phyloP scores from a whole-genome alignment of 1,140 invertebrate genomes.

The Wiebesia pumilae region DNA sequence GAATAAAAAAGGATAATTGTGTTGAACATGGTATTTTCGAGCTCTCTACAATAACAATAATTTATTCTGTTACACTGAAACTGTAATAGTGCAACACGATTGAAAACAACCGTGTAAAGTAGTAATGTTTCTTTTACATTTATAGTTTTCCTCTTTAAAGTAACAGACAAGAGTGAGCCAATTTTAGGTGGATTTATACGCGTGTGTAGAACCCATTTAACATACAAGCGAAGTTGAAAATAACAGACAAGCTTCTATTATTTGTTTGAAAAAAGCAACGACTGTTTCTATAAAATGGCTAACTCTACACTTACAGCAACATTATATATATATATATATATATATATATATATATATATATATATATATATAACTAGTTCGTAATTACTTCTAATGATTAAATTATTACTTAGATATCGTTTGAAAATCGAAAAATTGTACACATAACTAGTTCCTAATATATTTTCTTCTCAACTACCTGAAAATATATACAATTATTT shows the following conservation, averaged over 20 bases:
- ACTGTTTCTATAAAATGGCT: too few relatives aligned
- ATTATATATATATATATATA: not conserved
- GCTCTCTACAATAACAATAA: not conserved
- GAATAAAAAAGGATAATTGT: slow-evolving; percentile 6
- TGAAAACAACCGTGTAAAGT: not conserved
- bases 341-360: too few relatives aligned
- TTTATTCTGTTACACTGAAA: slow-evolving; percentile 10
- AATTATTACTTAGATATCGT: not conserved
- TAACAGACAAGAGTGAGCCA: not conserved
- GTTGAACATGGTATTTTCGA: not conserved
- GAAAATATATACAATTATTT: too few relatives aligned
- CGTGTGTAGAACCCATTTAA: not conserved
- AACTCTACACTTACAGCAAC: too few relatives aligned
- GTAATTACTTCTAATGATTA: not conserved
- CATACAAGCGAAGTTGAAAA: not conserved
- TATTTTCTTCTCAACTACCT: too few relatives aligned
- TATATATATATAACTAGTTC: not conserved
- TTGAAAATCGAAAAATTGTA: too few relatives aligned
- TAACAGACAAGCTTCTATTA: not conserved
- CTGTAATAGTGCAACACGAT: not conserved
- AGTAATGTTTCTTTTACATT: not conserved
- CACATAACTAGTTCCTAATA: too few relatives aligned
- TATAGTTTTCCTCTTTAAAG: not conserved
- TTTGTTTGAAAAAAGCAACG: not conserved
- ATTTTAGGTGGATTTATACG: not conserved